Base-by-base conservation (phyloP, 2,888 invertebrate genomes). In the Troilus luridus region DNA sequence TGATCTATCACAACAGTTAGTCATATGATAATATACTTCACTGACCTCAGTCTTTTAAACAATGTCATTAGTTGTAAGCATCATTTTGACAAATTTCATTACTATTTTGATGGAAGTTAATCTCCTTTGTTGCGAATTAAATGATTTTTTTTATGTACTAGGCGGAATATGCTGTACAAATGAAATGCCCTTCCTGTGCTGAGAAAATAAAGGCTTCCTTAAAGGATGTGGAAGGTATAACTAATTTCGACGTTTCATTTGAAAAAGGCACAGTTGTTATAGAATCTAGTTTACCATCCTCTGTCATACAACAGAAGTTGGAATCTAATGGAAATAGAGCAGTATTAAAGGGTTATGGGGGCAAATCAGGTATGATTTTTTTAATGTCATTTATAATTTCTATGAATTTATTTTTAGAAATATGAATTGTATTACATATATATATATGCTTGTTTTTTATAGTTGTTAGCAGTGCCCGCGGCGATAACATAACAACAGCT, bases 281-380 rank as follows among this genome's bases (percentile, higher is more conserved):
- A 0, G 96, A 97, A 92, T 96, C 97, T 0, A 95, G 94, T 0
- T 94, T 97, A 60, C 95, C 97, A 0, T 96, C 96, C 7, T 93
- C 95, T 6, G 94, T 95, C 67, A 93, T 96, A 62, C 95, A 96
- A 10, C 93, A 95, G 1, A 94, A 94, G 72, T 94, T 95, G 88
- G 95, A 95, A 93, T 93, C 95, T 0, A 96, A 97, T 0, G 98
- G 98, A 0, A 95, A 95, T 91, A 95, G 96, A 92, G 97, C 97
- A 1, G 97, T 98, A 0, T 94, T 98, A 0, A 97, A 97, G 93
- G 98, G 98, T 10, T 96, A 96, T 94, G 98, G 97, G 92, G 96
- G 97, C 94, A 94, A 93, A 88, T 91, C 88, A 92, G 92, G 93
- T 93, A 58, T 54, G 88, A 67, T 56, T 91, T 88, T 1, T 88